These are phyloP conservation scores for Nycticorax nycticorax DNA, from an alignment of 2,113 vertebrate species.

Conservation along the genomic window DNA sequence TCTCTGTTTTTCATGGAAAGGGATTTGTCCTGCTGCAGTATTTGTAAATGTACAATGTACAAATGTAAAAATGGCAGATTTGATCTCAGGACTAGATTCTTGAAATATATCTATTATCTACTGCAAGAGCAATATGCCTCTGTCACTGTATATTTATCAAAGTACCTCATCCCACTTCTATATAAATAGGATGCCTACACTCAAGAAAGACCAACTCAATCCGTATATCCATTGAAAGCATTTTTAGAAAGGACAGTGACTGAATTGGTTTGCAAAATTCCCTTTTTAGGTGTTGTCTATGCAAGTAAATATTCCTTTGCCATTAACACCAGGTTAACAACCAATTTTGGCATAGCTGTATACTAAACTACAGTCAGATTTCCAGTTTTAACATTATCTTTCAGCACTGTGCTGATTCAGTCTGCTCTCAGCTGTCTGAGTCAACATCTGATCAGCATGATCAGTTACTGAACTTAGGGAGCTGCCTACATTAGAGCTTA, in stretches of 20 bases:
- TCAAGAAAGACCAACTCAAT: background rate
- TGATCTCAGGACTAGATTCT: background rate
- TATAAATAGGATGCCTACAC: background rate
- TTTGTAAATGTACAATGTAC: fast-evolving
- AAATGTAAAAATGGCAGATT: background rate
- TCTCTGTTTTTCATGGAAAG: background rate
- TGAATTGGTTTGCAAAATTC: background rate
- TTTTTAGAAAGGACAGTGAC: background rate
- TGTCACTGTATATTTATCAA: background rate
- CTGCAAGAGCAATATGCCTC: background rate
- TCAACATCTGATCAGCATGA: background rate
- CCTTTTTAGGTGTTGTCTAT: background rate
- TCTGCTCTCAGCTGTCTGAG: background rate
- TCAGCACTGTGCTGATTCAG: background rate
- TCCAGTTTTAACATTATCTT: background rate
- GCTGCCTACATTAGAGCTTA: background rate
- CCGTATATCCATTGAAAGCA: background rate
- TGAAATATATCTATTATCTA: background rate
- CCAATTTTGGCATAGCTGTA: background rate
- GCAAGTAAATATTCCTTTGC: background rate
- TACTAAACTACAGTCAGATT: background rate
- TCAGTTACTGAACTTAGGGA: background rate
- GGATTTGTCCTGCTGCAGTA: fast-evolving
- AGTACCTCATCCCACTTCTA: background rate
- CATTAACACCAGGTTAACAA: background rate